Evolutionary conservation across 2,113 vertebrate species (phyloP).

Genomic region (Nothoprocta perdicaria): DNA sequence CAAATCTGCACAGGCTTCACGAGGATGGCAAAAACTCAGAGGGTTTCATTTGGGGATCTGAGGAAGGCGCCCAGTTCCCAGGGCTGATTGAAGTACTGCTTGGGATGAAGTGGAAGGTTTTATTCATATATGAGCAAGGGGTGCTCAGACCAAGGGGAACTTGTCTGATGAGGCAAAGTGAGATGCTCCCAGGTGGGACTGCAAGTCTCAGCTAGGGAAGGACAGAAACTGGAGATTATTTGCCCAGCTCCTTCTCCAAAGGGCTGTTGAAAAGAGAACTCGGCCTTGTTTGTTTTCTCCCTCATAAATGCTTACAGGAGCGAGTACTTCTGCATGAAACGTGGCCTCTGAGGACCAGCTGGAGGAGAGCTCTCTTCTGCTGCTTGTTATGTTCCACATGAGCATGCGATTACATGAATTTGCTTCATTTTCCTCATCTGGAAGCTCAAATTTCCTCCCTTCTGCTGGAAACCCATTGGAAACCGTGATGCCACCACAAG

Average conservation of each 20-base stretch:
- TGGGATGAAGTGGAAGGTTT: neutral
- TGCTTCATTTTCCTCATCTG: slow-evolving; percentile 28
- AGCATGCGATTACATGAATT: slow-evolving; percentile 25
- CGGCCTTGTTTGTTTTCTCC: neutral
- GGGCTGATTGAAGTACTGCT: neutral
- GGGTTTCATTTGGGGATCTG: neutral
- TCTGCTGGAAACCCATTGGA: slow-evolving; percentile 27
- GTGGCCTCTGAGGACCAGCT: neutral
- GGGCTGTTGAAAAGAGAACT: neutral
- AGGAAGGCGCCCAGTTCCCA: neutral
- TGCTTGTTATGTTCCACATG: neutral
- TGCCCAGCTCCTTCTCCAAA: neutral
- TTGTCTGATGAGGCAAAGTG: neutral
- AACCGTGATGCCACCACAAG: slow-evolving; percentile 23
- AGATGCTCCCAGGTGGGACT: neutral
- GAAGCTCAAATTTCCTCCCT: slow-evolving; percentile 44
- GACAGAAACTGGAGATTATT: neutral
- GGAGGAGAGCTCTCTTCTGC: slow-evolving; percentile 26
- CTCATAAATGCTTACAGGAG: neutral
- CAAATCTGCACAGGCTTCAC: too few species aligned
- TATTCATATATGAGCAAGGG: neutral
- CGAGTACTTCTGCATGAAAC: neutral
- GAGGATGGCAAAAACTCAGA: neutral
- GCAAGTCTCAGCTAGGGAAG: neutral
- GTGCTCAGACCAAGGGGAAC: neutral